A percentile compares a stretch with the other conserved stretches of the same genome.
phyloP scores from a whole-genome alignment of 2,113 vertebrate genomes.

The Nematolebias whitei region DNA sequence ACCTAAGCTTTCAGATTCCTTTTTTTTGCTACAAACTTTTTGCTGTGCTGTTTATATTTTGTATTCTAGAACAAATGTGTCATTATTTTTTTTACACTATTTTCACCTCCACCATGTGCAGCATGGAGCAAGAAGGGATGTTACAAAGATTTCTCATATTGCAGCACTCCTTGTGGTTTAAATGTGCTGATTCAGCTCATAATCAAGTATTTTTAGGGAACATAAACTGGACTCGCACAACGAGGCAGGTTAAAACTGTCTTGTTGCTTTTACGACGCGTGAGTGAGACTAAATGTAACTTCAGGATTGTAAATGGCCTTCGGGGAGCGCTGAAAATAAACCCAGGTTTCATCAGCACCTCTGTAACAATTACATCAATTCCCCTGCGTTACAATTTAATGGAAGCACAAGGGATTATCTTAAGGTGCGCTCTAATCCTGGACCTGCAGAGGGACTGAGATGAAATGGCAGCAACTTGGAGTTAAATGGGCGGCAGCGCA shows the following conservation, averaged over 20 bases:
- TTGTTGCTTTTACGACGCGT: neutral
- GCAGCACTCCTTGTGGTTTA: neutral
- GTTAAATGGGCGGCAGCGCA: no score
- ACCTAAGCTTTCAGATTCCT: no score
- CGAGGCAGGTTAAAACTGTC: neutral
- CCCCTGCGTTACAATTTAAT: slow-evolving; percentile 65
- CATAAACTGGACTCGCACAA: neutral
- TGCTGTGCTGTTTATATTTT: no score
- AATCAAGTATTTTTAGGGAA: neutral
- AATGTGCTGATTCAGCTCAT: neutral
- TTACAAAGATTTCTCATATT: neutral
- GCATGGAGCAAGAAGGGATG: no score
- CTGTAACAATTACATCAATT: slow-evolving; percentile 75
- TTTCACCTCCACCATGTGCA: no score
- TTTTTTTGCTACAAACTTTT: no score
- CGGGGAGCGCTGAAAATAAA: slow-evolving; percentile 67
- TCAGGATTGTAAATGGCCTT: slow-evolving; percentile 21
- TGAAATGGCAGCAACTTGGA: slow-evolving; percentile 12
- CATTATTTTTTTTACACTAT: no score
- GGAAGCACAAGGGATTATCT: slow-evolving; percentile 63
- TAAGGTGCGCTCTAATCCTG: slow-evolving; percentile 54
- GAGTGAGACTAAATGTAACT: slow-evolving; percentile 4
- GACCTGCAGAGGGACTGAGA: slow-evolving; percentile 18
- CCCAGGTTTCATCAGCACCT: slow-evolving; percentile 65
- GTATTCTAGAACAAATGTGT: no score